Conservation (phyloP, 1,140 invertebrate genomes). For the Sminthurides bifidus region DNA sequence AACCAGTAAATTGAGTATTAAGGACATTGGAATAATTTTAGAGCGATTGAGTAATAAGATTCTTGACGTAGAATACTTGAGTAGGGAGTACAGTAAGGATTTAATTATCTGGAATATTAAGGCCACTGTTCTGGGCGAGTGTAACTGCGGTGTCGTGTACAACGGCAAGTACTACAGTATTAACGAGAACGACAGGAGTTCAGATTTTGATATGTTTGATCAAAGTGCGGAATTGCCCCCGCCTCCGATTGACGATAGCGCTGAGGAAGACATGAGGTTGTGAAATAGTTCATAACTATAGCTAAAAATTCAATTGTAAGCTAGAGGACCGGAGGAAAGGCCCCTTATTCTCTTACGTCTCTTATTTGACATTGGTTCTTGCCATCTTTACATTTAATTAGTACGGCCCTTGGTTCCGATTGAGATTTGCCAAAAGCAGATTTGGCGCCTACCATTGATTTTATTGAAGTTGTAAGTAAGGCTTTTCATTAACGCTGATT, state of each 20-base stretch:
- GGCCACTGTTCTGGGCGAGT: slow-evolving; percentile 68
- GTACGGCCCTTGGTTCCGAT: no score
- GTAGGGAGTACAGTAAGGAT: slow-evolving; percentile 80
- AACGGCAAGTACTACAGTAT: slow-evolving; percentile 92
- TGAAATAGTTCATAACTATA: slow-evolving; percentile 2
- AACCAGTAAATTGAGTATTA: slow-evolving; percentile 10
- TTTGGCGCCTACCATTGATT: no score
- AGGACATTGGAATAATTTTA: slow-evolving; percentile 73
- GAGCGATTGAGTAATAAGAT: slow-evolving; percentile 84
- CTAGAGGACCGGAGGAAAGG: no score
- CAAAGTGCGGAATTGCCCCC: slow-evolving; percentile 11
- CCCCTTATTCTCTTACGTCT: no score
- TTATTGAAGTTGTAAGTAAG: no score
- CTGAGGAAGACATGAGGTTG: slow-evolving; percentile 28
- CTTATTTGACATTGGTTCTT: no score
- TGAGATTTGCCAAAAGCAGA: no score
- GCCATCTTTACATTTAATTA: no score
- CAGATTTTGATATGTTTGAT: background rate
- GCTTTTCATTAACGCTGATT: no score
- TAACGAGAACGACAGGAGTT: slow-evolving; percentile 47
- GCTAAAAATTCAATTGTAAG: background rate
- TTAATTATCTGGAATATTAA: slow-evolving; percentile 91
- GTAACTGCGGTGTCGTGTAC: slow-evolving; percentile 84
- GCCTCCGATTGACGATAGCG: slow-evolving; percentile 17
- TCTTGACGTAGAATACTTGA: slow-evolving; percentile 77